These are phyloP conservation scores for Mylabris sibirica DNA, from an alignment of 2,888 invertebrate species.

Conservation along the genomic window DNA sequence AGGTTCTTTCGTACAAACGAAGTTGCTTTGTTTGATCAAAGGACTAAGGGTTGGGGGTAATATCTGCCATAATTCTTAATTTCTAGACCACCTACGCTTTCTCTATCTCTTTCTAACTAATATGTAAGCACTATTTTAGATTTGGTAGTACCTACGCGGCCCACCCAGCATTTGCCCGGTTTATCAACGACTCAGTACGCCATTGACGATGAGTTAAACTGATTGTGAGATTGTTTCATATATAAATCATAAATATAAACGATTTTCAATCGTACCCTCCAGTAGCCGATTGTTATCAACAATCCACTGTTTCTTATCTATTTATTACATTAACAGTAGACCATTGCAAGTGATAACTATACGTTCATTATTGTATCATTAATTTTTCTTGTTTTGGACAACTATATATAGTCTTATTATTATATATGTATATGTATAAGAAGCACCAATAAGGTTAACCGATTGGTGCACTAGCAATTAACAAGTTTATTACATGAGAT, in stretches of 20 bases:
- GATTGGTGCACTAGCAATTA: slow-evolving; percentile 59
- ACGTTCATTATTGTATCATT: not conserved
- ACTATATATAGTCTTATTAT: slow-evolving; percentile 49
- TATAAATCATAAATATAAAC: too few species aligned
- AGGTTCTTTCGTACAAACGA: too few species aligned
- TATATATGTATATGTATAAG: slow-evolving; percentile 32
- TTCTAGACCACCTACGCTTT: too few species aligned
- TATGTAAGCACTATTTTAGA: too few species aligned
- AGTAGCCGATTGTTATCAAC: slow-evolving; percentile 22
- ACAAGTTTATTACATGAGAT: slow-evolving; percentile 60
- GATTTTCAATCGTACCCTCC: not conserved
- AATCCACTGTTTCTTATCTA: slow-evolving; percentile 58
- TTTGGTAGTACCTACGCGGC: too few species aligned
- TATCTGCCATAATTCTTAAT: too few species aligned
- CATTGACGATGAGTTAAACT: too few species aligned
- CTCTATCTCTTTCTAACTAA: too few species aligned
- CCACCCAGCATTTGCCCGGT: too few species aligned
- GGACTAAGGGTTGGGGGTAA: too few species aligned
- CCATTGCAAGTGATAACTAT: slow-evolving; percentile 31
- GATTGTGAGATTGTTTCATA: not conserved
- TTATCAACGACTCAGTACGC: too few species aligned
- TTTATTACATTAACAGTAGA: slow-evolving; percentile 52
- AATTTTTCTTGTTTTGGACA: slow-evolving; percentile 27
- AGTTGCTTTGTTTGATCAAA: too few species aligned
- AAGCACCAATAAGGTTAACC: slow-evolving; percentile 56